A percentile compares a stretch with the other conserved stretches of the same genome.
Evolutionary conservation across 1,140 invertebrate genomes (phyloP).

Genomic region (Listronotus oregonensis): DNA sequence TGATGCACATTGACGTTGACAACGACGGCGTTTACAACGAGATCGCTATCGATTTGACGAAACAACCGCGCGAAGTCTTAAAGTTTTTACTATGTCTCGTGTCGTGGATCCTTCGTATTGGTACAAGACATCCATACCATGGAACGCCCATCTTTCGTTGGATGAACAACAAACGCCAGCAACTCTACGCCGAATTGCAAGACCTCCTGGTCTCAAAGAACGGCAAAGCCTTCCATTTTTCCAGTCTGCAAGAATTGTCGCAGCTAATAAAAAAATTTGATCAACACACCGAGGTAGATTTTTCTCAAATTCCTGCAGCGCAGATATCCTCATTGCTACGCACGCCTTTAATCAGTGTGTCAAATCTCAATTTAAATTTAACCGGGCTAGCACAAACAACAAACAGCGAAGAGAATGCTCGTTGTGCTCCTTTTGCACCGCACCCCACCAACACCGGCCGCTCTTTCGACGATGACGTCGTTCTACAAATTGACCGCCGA

Average conservation of each 20-base stretch:
- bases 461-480: neutral
- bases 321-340: conserved; percentile 1
- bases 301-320: conserved; percentile 1
- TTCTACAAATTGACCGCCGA: conserved; percentile 3
- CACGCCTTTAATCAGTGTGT: conserved; percentile 2
- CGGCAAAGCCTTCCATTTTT: conserved; percentile 3
- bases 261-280: conserved; percentile 1
- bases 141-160: neutral
- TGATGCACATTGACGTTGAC: neutral
- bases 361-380: conserved; percentile 4
- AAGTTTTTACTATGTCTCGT: conserved; percentile 4
- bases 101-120: neutral
- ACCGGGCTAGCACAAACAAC: conserved; percentile 1
- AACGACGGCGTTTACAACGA: neutral
- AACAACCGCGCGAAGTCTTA: conserved; percentile 3
- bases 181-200: conserved; percentile 1
- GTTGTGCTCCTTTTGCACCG: conserved; percentile 3
- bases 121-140: conserved; percentile 4
- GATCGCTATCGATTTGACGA: conserved; percentile 2
- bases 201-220: conserved; percentile 3
- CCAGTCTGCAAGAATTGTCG: conserved; percentile 1
- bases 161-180: neutral
- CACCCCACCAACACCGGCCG: conserved; percentile 1
- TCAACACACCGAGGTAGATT: conserved; percentile 3
- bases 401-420: neutral